Evolutionary conservation across 64 coral and sea anemone species (phyloP).

Genomic region (Montipora capricornis): DNA sequence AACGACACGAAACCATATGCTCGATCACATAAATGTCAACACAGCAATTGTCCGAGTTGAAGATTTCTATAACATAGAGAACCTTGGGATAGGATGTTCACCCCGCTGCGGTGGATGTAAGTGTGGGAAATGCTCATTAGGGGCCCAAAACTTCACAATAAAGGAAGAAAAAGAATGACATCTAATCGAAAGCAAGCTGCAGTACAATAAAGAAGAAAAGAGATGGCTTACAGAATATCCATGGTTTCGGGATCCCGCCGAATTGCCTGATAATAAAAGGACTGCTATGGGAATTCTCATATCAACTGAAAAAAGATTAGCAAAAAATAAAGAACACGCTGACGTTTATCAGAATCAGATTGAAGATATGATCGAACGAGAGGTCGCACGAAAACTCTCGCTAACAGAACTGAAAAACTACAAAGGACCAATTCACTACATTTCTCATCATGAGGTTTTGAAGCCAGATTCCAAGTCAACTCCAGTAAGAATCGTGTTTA

Average conservation of each 20-base stretch:
- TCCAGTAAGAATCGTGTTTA: too few species aligned
- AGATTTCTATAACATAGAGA: neutral
- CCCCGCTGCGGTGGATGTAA: slow-evolving; percentile 40
- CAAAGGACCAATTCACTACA: too few species aligned
- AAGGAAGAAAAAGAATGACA: slow-evolving; percentile 63
- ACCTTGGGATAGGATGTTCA: slow-evolving; percentile 8
- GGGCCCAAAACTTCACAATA: slow-evolving; percentile 47
- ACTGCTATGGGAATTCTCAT: neutral
- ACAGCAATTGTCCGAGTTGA: slow-evolving; percentile 2
- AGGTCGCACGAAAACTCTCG: too few species aligned
- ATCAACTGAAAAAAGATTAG: too few species aligned
- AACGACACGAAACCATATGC: neutral
- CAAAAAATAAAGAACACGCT: too few species aligned
- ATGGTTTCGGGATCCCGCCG: too few species aligned
- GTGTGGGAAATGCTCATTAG: slow-evolving; percentile 28
- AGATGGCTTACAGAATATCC: slow-evolving; percentile 29
- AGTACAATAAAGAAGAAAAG: slow-evolving; percentile 9
- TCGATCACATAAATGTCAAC: neutral
- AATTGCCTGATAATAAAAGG: neutral
- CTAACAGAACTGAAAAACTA: too few species aligned
- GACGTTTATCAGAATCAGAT: neutral
- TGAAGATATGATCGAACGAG: too few species aligned
- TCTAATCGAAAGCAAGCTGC: neutral
- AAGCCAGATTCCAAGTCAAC: too few species aligned
- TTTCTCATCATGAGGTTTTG: too few species aligned